phyloP scores from a whole-genome alignment of 1,140 invertebrate species.

The Carposina sasakii region DNA sequence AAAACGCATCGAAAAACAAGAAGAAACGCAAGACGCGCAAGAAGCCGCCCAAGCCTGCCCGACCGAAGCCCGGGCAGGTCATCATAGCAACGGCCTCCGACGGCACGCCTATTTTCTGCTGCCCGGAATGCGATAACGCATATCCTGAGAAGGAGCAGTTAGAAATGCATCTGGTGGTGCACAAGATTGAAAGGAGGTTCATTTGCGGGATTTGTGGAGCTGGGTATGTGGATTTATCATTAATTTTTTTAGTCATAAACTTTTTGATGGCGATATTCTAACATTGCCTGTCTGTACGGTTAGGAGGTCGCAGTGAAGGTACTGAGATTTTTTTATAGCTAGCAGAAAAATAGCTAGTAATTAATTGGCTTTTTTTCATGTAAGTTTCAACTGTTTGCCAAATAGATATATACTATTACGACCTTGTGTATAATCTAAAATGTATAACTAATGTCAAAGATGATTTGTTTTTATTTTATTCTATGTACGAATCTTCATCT shows the following conservation, averaged over 20 bases:
- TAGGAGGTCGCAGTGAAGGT: too few relatives aligned
- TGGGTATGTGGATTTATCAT: slow-evolving; percentile 42
- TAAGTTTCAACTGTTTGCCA: too few relatives aligned
- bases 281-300: too few relatives aligned
- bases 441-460: too few relatives aligned
- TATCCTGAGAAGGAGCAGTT: slow-evolving; percentile 84
- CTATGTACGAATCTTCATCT: too few relatives aligned
- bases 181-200: slow-evolving; percentile 83
- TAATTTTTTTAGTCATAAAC: slow-evolving; percentile 10
- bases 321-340: too few relatives aligned
- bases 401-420: too few relatives aligned
- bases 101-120: slow-evolving; percentile 82
- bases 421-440: too few relatives aligned
- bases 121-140: slow-evolving; percentile 85
- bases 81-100: slow-evolving; percentile 76
- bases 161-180: slow-evolving; percentile 82
- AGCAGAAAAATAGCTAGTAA: too few relatives aligned
- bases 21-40: slow-evolving; percentile 87
- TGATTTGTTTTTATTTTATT: too few relatives aligned
- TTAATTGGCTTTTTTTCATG: too few relatives aligned
- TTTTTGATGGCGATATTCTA: not conserved
- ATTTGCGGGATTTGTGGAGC: slow-evolving; percentile 75
- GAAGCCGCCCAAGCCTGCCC: slow-evolving; percentile 82
- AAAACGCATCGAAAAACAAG: too few relatives aligned
- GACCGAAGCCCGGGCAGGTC: slow-evolving; percentile 81